Conservation (phyloP, 2,888 invertebrate species). For the Yponomeuta cagnagella region DNA sequence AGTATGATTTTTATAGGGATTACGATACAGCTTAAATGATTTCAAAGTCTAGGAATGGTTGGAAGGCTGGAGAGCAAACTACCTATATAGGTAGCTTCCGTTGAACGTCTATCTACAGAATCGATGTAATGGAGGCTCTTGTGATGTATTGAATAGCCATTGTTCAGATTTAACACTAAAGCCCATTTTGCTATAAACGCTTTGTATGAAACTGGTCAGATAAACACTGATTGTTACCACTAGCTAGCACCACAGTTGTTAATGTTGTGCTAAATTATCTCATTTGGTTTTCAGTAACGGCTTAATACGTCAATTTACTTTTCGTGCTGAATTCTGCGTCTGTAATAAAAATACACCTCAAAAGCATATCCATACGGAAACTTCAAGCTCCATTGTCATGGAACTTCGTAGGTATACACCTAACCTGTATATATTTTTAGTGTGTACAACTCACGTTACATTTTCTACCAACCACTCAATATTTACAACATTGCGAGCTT, state of each 20-base stretch:
- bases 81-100: background rate
- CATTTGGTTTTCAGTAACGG: background rate
- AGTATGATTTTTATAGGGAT: too few relatives aligned
- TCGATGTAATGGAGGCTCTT: background rate
- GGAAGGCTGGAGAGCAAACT: background rate
- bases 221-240: background rate
- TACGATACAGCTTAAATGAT: background rate
- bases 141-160: background rate
- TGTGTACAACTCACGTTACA: background rate
- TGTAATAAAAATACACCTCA: background rate
- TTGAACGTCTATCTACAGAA: background rate
- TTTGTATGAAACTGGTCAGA: background rate
- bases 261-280: background rate
- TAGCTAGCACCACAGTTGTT: background rate
- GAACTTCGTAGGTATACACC: background rate
- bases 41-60: background rate
- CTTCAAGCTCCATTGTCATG: background rate
- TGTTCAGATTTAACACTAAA: background rate
- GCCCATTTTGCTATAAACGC: background rate
- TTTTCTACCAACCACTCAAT: background rate
- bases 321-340: background rate
- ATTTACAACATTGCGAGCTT: background rate
- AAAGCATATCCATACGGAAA: background rate
- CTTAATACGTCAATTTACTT: background rate
- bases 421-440: background rate